Base-by-base conservation (phyloP, 2,113 vertebrate species). In the Colistium nudipinnis region DNA sequence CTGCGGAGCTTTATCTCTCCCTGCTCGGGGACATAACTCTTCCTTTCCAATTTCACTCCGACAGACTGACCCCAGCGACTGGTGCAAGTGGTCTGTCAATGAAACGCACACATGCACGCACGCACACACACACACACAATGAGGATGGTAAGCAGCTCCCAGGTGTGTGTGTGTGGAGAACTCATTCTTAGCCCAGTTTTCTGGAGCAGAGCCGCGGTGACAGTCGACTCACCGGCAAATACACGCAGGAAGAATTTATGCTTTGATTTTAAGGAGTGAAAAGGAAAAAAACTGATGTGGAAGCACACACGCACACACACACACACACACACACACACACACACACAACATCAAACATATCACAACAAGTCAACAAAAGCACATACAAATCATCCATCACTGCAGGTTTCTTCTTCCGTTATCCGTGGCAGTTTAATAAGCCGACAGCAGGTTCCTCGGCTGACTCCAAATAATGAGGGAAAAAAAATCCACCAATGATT, bases 11-110 rank as follows among this genome's bases (percentile, higher is more conserved):
- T 49, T 78, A 78, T 67, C 70, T 62, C 74, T 33, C 47, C 20
- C 81, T 66, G 68, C 82, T 62, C 70, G 38, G 65, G n/a, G 56
- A 80, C 31, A 25, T 74, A 45, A 66, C 65, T 67, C 44, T 69
- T 35, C 59, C 68, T 62, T 72, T 71, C 65, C 72, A 68, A 48
- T 66, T 81, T 48, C 83, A 7, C 47, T 59, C 59, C 62, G 74
- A 74, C 70, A 38, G 31, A 39, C 27, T 72, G 80, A 78, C 49
- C 67, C 74, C 75, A 77, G 53, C 30, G 6, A 36, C 73, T 41
- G 59, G 35, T 55, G 72, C 70, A 69, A 79, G 61, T 33, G 51
- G 55, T 69, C 69, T 70, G 76, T 78, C 75, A 82, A 75, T 76
- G 74, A 75, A 63, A 49, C 16, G 13, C 56, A 4, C 70, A n/a